These are phyloP conservation scores for Lonchura striata DNA, from an alignment of 2,113 vertebrate species.

Conservation along the genomic window DNA sequence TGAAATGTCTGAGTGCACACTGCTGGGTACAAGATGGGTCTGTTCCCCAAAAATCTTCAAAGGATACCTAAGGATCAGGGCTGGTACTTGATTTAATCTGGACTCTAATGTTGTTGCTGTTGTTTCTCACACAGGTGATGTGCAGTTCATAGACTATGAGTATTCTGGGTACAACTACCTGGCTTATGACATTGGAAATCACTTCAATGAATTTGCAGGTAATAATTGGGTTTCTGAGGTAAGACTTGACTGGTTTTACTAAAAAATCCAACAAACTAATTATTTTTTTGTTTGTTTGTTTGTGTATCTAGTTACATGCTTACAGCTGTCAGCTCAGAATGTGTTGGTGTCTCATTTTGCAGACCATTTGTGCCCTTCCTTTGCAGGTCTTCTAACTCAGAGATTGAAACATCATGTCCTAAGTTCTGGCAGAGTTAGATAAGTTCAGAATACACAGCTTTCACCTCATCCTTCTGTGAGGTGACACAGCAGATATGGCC, in stretches of 20 bases:
- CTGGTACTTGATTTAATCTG: neutral
- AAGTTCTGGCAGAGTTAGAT: neutral
- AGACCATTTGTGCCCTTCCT: neutral
- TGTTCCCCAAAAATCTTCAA: neutral
- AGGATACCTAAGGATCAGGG: constrained; percentile 43
- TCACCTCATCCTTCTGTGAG: neutral
- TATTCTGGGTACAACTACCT: constrained; percentile 99
- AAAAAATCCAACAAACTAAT: neutral
- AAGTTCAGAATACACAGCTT: neutral
- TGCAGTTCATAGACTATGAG: constrained; percentile 99
- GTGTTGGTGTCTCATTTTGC: neutral
- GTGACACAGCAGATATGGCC: neutral
- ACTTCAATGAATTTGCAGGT: constrained; percentile 99
- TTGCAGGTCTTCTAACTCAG: neutral
- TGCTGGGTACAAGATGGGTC: constrained; percentile 9
- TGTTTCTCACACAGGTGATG: constrained; percentile 85
- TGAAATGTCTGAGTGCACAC: constrained; percentile 57
- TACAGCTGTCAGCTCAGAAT: neutral
- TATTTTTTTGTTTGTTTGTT: neutral
- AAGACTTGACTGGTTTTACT: neutral
- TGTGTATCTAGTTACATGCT: fast-evolving
- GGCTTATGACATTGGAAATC: constrained; percentile 98
- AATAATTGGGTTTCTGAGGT: neutral
- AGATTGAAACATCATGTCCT: neutral
- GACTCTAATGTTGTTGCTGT: constrained; percentile 69